Percentiles rank a stretch among this genome's conserved stretches.
Evolutionary conservation across 2,888 invertebrate species (phyloP).

Genomic region (Palloptera scutellata): DNA sequence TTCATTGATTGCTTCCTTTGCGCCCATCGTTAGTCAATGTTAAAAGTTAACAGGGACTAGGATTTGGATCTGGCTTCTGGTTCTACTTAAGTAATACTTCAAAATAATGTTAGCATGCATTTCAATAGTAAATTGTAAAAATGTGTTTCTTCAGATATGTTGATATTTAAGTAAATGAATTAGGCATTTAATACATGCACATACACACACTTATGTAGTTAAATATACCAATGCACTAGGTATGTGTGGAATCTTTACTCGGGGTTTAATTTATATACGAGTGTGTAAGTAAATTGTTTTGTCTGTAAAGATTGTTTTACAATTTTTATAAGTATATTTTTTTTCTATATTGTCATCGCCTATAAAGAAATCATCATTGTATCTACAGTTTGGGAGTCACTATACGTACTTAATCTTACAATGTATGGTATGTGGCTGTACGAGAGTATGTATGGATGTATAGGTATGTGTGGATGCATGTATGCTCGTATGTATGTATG

Average conservation of each 20-base stretch:
- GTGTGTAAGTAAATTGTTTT: no score
- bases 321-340: constrained; percentile 11
- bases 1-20: no score
- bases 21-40: no score
- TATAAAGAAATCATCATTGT: constrained; percentile 18
- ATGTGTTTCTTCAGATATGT: constrained; percentile 8
- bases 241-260: constrained; percentile 2
- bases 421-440: no score
- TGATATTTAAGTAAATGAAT: no score
- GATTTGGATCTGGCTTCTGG: no score
- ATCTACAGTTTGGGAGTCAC: constrained; percentile 25
- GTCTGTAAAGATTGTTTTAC: neutral
- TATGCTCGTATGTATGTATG: constrained; percentile 31
- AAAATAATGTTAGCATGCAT: no score
- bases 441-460: constrained; percentile 23
- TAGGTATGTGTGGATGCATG: neutral
- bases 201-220: no score
- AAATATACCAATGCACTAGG: neutral
- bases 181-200: no score
- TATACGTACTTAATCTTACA: neutral
- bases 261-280: no score
- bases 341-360: constrained; percentile 37
- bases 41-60: no score
- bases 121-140: constrained; percentile 24
- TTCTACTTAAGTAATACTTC: no score